Evolutionary conservation across 2,888 invertebrate species (phyloP).

Genomic region (Lathronympha strigana): DNA sequence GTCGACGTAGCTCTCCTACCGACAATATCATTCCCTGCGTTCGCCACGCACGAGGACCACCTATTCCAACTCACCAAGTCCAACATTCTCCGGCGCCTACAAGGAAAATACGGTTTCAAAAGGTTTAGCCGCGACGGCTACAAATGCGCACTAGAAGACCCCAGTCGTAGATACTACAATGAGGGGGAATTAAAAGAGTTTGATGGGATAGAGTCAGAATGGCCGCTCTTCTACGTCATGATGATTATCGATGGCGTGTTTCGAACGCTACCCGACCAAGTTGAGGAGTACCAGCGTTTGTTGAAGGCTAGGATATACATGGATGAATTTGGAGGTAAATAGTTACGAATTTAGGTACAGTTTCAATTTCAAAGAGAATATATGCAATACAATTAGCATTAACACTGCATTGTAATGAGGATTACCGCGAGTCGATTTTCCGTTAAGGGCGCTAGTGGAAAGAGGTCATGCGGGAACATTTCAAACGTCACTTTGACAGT

Average conservation of each 20-base stretch:
- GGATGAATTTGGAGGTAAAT: slow-evolving; percentile 90
- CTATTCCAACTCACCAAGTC: slow-evolving; percentile 94
- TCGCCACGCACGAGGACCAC: slow-evolving; percentile 97
- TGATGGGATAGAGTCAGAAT: slow-evolving; percentile 98
- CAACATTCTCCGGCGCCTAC: slow-evolving; percentile 91
- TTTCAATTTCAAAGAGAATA: neutral
- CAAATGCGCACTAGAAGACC: slow-evolving; percentile 94
- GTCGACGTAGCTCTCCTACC: slow-evolving; percentile 96
- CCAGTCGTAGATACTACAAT: slow-evolving; percentile 90
- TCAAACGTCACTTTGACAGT: no score
- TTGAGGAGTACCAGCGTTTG: slow-evolving; percentile 95
- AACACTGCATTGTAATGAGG: no score
- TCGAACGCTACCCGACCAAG: slow-evolving; percentile 93
- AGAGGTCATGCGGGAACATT: no score
- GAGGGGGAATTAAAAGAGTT: slow-evolving; percentile 97
- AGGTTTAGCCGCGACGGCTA: slow-evolving; percentile 97
- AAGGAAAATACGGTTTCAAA: slow-evolving; percentile 96
- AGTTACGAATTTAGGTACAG: neutral
- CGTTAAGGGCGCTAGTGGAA: no score
- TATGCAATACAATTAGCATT: neutral
- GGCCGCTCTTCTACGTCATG: slow-evolving; percentile 98
- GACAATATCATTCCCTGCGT: slow-evolving; percentile 98
- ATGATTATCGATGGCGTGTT: slow-evolving; percentile 98
- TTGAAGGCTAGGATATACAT: slow-evolving; percentile 91
- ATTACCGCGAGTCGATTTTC: no score